Percentiles rank a stretch among this genome's conserved stretches.
Evolutionary conservation across 2,113 vertebrate species (phyloP).

Genomic region (Amia ocellicauda): DNA sequence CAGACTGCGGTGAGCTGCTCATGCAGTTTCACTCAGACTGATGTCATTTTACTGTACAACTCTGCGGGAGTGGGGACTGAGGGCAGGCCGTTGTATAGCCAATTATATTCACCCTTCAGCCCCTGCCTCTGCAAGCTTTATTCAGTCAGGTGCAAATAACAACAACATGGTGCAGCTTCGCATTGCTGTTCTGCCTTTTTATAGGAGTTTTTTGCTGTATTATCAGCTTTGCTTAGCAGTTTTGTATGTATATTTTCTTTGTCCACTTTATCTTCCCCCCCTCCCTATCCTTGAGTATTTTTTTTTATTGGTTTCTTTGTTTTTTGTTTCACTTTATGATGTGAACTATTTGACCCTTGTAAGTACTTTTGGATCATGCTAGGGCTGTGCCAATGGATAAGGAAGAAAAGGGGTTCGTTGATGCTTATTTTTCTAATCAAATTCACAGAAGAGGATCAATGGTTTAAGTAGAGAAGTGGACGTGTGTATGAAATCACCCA

Average conservation of each 20-base stretch:
- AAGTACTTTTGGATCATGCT: constrained; percentile 75
- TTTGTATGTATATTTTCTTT: constrained; percentile 66
- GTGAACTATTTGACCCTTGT: constrained; percentile 70
- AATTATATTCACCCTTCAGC: constrained; percentile 39
- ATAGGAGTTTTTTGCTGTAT: constrained; percentile 70
- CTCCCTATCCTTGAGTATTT: constrained; percentile 46
- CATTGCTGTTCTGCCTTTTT: constrained; percentile 74
- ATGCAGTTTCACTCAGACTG: constrained; percentile 67
- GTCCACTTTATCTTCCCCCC: constrained; percentile 36
- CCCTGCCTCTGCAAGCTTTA: constrained; percentile 48
- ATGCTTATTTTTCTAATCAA: constrained; percentile 12
- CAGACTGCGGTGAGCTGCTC: constrained; percentile 68
- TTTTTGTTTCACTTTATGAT: constrained; percentile 64
- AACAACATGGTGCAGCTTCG: constrained; percentile 71
- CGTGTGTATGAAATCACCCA: constrained; percentile 32
- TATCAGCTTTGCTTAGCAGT: constrained; percentile 72
- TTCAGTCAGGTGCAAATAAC: constrained; percentile 69
- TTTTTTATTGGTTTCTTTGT: constrained; percentile 22
- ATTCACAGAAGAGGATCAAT: background rate
- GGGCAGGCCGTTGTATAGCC: constrained; percentile 31
- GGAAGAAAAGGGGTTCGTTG: constrained; percentile 39
- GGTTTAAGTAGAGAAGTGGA: constrained; percentile 21
- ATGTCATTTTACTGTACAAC: constrained; percentile 76
- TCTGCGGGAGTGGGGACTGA: constrained; percentile 42
- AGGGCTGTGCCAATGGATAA: constrained; percentile 77